Conservation (phyloP, 2,888 invertebrate genomes). For the Resseliella maxima region DNA sequence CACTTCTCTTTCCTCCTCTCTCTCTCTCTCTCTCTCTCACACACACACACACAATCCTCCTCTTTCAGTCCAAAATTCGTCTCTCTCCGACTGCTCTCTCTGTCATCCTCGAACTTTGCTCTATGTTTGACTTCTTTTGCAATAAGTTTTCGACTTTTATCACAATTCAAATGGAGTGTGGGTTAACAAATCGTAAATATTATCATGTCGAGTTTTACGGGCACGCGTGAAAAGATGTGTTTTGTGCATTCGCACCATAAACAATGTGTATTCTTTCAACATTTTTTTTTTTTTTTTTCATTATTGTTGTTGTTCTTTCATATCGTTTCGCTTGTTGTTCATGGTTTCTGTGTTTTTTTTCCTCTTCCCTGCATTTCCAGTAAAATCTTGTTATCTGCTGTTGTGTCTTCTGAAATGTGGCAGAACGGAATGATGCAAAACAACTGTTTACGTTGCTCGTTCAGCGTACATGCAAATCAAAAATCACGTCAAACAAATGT, state of each 20-base stretch:
- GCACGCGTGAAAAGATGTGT: conserved; percentile 42
- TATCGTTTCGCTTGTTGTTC: background rate
- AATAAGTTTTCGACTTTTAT: background rate
- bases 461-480: conserved; percentile 11
- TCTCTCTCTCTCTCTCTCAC: no score
- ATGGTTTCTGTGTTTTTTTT: no score
- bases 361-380: no score
- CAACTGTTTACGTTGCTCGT: background rate
- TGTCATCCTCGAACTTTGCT: background rate
- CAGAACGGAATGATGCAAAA: conserved; percentile 8
- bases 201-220: conserved; percentile 24
- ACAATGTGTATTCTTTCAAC: conserved; percentile 44
- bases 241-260: conserved; percentile 50
- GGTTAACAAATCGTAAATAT: conserved; percentile 55
- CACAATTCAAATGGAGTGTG: conserved; percentile 49
- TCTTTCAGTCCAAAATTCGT: no score
- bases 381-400: conserved; percentile 29
- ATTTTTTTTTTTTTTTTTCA: background rate
- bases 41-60: no score
- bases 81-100: background rate
- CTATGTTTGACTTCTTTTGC: background rate
- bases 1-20: no score
- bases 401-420: background rate
- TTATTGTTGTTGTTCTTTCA: background rate
- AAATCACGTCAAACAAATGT: background rate